These are phyloP conservation scores for Poecilia gillii DNA, from an alignment of 2,797 vertebrate species.

Conservation along the genomic window DNA sequence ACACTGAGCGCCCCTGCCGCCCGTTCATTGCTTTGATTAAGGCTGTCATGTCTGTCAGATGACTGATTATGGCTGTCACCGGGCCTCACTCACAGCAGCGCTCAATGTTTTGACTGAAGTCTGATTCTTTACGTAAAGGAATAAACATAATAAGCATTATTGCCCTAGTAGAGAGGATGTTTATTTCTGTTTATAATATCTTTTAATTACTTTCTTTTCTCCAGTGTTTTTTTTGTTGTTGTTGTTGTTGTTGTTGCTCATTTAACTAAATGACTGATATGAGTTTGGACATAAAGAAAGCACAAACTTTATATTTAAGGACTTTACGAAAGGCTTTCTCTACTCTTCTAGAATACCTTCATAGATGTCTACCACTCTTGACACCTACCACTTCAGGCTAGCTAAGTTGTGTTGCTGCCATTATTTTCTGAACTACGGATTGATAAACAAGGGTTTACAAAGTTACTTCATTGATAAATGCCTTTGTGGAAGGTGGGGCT, in stretches of 20 bases:
- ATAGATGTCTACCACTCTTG: background rate
- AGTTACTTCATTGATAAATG: background rate
- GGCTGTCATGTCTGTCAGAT: constrained; percentile 60
- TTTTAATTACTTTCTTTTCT: background rate
- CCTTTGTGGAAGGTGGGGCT: background rate
- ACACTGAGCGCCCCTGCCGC: constrained; percentile 39
- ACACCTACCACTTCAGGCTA: background rate
- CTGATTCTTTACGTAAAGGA: constrained; percentile 8
- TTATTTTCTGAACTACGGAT: background rate
- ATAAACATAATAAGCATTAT: constrained; percentile 36
- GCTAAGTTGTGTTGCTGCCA: background rate
- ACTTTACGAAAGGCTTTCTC: background rate
- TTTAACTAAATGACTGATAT: background rate
- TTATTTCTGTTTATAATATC: constrained; percentile 36
- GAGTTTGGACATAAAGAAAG: background rate
- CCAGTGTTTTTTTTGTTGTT: background rate
- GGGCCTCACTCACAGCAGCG: constrained; percentile 35
- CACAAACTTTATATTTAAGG: background rate
- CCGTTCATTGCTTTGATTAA: constrained; percentile 64
- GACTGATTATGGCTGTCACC: constrained; percentile 66
- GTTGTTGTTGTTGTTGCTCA: background rate
- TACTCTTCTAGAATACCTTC: background rate
- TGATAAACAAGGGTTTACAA: background rate
- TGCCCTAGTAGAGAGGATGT: constrained; percentile 31
- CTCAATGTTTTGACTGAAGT: constrained; percentile 22